phyloP scores from a whole-genome alignment of 2,797 vertebrate species.

The Melanogrammus aeglefinus region DNA sequence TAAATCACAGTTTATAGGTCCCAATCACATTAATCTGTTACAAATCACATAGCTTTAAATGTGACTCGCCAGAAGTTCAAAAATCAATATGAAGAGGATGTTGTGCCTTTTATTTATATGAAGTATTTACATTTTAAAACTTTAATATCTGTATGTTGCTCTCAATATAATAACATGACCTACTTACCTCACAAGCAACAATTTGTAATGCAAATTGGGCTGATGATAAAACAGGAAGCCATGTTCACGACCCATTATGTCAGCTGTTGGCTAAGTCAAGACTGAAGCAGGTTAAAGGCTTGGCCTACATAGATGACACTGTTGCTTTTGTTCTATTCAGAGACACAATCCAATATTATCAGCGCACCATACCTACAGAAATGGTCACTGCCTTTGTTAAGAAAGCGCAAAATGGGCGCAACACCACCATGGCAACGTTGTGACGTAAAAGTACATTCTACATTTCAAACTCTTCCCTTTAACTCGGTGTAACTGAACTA shows the following conservation, averaged over 20 bases:
- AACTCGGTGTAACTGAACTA: neutral
- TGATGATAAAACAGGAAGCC: conserved; percentile 25
- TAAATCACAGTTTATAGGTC: conserved; percentile 5
- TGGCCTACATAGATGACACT: conserved; percentile 31
- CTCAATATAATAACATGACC: neutral
- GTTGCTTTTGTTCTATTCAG: conserved; percentile 30
- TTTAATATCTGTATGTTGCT: neutral
- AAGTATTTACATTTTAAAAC: neutral
- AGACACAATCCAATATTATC: conserved; percentile 20
- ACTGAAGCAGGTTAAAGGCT: conserved; percentile 48
- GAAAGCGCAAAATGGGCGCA: neutral
- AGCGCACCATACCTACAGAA: conserved; percentile 10
- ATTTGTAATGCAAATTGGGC: neutral
- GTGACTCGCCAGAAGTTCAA: neutral
- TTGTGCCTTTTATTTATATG: neutral
- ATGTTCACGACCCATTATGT: conserved; percentile 40
- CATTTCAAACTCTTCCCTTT: neutral
- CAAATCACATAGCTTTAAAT: no score
- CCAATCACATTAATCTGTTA: neutral
- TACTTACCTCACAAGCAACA: neutral
- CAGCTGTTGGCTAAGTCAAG: conserved; percentile 36
- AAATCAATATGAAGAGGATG: neutral
- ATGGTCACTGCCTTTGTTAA: conserved; percentile 6
- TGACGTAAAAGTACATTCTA: neutral
- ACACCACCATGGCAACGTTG: neutral